These are phyloP conservation scores for Mandrillus leucophaeus DNA, from an alignment of 2,113 vertebrate species.

Conservation along the genomic window DNA sequence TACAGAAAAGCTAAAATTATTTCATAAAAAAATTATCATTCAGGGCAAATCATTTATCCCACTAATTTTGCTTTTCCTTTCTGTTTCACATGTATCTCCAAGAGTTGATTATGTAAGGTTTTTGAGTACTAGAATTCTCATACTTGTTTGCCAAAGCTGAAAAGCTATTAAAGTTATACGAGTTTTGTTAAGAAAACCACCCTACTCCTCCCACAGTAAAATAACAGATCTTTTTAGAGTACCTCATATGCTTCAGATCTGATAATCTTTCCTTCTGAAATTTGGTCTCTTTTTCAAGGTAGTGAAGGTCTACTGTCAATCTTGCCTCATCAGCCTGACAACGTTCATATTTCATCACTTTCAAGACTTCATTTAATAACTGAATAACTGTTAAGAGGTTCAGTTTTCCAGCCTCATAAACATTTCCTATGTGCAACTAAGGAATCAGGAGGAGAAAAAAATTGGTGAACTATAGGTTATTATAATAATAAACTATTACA, in stretches of 20 bases:
- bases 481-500: not conserved
- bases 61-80: constrained; percentile 39
- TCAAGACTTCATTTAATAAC: constrained; percentile 89
- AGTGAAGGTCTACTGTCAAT: constrained; percentile 66
- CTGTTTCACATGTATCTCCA: constrained; percentile 1
- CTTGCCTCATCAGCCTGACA: constrained; percentile 48
- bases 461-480: not conserved
- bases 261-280: constrained; percentile 75
- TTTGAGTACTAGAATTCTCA: constrained; percentile 12
- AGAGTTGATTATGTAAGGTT: not conserved
- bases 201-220: not conserved
- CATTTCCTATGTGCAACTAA: constrained; percentile 85
- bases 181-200: constrained; percentile 14
- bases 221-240: constrained; percentile 40
- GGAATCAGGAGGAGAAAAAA: not conserved
- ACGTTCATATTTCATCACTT: constrained; percentile 82
- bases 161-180: not conserved
- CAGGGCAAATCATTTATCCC: not conserved
- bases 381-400: constrained; percentile 89
- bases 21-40: constrained; percentile 22
- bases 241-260: constrained; percentile 84
- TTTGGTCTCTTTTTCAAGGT: constrained; percentile 78
- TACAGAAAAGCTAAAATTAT: constrained; percentile 18
- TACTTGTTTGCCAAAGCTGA: constrained; percentile 28
- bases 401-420: constrained; percentile 89